These are phyloP conservation scores for Leucophenga montana DNA, from an alignment of 2,888 invertebrate genomes.

Conservation along the genomic window DNA sequence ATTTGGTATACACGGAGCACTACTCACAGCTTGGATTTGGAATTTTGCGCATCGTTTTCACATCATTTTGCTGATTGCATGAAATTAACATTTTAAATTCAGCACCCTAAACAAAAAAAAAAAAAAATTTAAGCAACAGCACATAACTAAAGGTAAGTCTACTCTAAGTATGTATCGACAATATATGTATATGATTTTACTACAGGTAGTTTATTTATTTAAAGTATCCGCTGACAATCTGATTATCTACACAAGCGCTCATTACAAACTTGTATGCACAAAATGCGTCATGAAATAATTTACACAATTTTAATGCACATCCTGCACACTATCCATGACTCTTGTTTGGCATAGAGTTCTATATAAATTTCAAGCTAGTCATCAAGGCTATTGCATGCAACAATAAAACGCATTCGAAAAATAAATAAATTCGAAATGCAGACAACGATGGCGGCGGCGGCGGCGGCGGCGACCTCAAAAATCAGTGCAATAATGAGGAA, in stretches of 20 bases:
- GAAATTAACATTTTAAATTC: slow-evolving; percentile 49
- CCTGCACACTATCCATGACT: background rate
- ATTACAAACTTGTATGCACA: slow-evolving; percentile 17
- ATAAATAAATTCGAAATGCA: slow-evolving; percentile 10
- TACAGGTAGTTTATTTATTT: too few relatives aligned
- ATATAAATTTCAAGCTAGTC: slow-evolving; percentile 10
- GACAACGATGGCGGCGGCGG: background rate
- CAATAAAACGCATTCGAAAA: slow-evolving; percentile 7
- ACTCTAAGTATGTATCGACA: too few relatives aligned
- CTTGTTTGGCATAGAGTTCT: background rate
- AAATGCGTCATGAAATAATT: slow-evolving; percentile 20
- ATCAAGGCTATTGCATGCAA: slow-evolving; percentile 14
- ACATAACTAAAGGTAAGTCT: too few relatives aligned
- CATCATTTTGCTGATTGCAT: slow-evolving; percentile 42
- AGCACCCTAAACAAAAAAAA: background rate
- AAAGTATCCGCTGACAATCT: background rate
- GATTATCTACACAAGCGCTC: background rate
- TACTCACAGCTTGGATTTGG: background rate
- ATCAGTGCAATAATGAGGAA: slow-evolving; percentile 13
- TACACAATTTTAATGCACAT: slow-evolving; percentile 21
- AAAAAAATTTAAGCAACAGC: background rate
- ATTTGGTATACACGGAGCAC: slow-evolving; percentile 16
- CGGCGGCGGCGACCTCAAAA: background rate
- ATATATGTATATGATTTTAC: too few relatives aligned
- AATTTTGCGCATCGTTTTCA: slow-evolving; percentile 25